Conservation (phyloP, 2,888 invertebrate genomes). For the Pseudococcus jackbeardsleyi region DNA sequence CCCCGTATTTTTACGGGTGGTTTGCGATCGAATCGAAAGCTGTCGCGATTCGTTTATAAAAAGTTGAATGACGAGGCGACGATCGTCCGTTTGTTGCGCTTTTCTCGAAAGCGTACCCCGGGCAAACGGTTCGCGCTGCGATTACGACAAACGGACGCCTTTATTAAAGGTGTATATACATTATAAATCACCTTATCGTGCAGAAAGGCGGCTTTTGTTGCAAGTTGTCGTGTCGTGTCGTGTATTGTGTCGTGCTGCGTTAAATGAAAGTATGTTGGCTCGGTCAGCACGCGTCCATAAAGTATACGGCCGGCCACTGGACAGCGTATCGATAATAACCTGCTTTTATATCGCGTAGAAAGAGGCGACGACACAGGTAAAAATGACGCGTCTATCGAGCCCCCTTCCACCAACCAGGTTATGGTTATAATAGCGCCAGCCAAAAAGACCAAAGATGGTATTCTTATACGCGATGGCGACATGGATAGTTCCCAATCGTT, state of each 20-base stretch:
- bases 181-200: conserved; percentile 36
- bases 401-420: no score
- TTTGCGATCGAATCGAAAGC: no score
- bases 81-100: background rate
- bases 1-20: no score
- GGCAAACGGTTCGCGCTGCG: background rate
- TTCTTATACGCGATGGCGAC: no score
- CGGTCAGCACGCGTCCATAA: conserved; percentile 19
- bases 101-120: background rate
- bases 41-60: background rate
- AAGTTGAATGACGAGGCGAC: background rate
- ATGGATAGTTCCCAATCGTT: no score
- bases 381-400: background rate
- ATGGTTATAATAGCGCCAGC: background rate
- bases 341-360: background rate
- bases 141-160: conserved; percentile 36
- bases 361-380: background rate
- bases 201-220: conserved; percentile 12
- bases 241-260: background rate
- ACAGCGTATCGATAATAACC: background rate
- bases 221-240: background rate
- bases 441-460: background rate
- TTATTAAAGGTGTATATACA: conserved; percentile 33
- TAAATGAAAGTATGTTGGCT: background rate
- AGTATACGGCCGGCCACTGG: background rate